These are phyloP conservation scores for Lepidochitona cinerea DNA, from an alignment of 2,888 invertebrate species.

Conservation along the genomic window DNA sequence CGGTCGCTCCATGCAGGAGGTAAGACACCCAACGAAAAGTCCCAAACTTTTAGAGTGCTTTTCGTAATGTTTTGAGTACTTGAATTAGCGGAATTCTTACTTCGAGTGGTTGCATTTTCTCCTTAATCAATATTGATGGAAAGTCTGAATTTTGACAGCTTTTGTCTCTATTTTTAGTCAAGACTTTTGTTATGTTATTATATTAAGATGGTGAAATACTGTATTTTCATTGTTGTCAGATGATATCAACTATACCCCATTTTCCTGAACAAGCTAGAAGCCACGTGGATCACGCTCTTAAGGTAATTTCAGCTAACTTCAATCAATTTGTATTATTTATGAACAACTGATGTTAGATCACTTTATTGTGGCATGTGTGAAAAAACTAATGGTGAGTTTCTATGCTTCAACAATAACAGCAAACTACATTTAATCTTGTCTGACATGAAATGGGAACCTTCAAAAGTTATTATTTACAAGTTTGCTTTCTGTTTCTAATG, in stretches of 20 bases:
- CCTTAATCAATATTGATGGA: too few species aligned
- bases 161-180: neutral
- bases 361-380: too few species aligned
- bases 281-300: conserved; percentile 73
- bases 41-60: too few species aligned
- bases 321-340: neutral
- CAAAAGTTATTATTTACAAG: neutral
- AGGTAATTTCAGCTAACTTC: conserved; percentile 30
- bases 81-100: too few species aligned
- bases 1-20: too few species aligned
- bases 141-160: too few species aligned
- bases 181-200: neutral
- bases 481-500: too few species aligned
- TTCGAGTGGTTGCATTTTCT: too few species aligned
- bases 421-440: neutral
- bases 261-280: neutral
- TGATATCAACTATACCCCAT: neutral
- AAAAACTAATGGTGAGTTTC: too few species aligned
- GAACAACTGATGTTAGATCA: neutral
- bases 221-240: conserved; percentile 13
- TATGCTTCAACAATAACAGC: too few species aligned
- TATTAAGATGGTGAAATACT: neutral
- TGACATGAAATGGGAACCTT: neutral
- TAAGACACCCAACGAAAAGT: too few species aligned
- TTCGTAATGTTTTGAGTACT: too few species aligned